A percentile compares a stretch with the other conserved stretches of the same genome.
Evolutionary conservation across 2,113 vertebrate species (phyloP).

Genomic region (Dunckerocampus dactyliophorus): DNA sequence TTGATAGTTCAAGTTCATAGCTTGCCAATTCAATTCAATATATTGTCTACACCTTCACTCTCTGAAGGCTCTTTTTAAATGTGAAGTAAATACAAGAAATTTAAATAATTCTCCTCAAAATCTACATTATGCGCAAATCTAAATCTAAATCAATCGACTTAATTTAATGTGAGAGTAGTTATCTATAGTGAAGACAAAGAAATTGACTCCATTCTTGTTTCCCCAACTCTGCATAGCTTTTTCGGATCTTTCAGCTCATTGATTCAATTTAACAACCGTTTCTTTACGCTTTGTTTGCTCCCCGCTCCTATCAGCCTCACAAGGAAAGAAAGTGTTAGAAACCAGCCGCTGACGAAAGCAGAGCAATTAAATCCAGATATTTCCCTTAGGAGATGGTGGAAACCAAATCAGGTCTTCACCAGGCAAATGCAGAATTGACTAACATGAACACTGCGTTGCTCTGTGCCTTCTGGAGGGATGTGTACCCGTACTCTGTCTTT

Average conservation of each 20-base stretch:
- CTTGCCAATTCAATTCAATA: no score
- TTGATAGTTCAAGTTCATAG: no score
- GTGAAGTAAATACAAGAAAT: no score
- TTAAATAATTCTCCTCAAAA: no score
- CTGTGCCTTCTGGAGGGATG: background rate
- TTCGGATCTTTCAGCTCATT: conserved; percentile 6
- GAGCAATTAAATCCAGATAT: conserved; percentile 15
- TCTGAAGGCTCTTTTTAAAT: no score
- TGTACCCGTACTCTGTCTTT: background rate
- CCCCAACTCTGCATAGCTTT: background rate
- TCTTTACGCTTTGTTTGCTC: conserved; percentile 2
- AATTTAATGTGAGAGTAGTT: background rate
- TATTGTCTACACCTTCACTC: no score
- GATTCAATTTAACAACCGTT: conserved; percentile 1
- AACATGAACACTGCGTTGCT: background rate
- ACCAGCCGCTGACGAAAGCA: conserved; percentile 4
- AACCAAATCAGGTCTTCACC: conserved; percentile 10
- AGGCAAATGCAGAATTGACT: conserved; percentile 5
- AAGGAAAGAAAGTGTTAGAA: background rate
- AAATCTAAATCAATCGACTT: background rate
- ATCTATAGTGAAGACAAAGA: background rate
- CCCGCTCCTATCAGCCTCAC: background rate
- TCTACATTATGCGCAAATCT: background rate
- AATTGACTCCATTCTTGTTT: background rate
- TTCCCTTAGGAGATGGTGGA: conserved; percentile 11